These are phyloP conservation scores for Tachuris rubrigastra DNA, from an alignment of 2,113 vertebrate genomes.

Conservation along the genomic window DNA sequence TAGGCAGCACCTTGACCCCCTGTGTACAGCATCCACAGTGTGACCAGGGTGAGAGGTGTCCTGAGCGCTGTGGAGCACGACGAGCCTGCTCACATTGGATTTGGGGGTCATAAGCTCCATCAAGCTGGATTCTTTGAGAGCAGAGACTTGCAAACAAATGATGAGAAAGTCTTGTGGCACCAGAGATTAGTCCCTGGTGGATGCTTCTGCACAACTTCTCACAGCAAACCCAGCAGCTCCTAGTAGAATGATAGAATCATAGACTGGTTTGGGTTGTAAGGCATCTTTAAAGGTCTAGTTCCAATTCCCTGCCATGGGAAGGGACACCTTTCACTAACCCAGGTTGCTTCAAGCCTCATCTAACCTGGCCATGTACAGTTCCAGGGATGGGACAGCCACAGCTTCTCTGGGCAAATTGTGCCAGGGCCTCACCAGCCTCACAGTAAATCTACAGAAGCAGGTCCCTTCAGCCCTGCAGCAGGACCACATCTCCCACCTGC, in stretches of 20 bases:
- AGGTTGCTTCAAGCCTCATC: rapidly evolving
- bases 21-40: rapidly evolving
- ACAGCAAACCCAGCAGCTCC: background rate
- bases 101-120: background rate
- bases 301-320: background rate
- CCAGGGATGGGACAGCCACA: background rate
- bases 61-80: background rate
- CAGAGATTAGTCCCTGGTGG: background rate
- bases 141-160: background rate
- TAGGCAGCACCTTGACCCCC: background rate
- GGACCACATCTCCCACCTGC: background rate
- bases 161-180: background rate
- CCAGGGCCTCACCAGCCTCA: background rate
- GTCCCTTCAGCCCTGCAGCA: background rate
- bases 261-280: background rate
- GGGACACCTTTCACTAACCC: background rate
- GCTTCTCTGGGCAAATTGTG: background rate
- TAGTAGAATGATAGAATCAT: background rate
- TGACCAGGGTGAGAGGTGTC: rapidly evolving
- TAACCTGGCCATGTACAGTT: too few species aligned
- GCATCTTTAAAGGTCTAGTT: background rate
- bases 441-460: background rate
- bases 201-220: background rate
- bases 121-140: background rate
- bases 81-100: rapidly evolving